Base-by-base conservation (phyloP, 2,888 invertebrate species). In the Axea sp. region DNA sequence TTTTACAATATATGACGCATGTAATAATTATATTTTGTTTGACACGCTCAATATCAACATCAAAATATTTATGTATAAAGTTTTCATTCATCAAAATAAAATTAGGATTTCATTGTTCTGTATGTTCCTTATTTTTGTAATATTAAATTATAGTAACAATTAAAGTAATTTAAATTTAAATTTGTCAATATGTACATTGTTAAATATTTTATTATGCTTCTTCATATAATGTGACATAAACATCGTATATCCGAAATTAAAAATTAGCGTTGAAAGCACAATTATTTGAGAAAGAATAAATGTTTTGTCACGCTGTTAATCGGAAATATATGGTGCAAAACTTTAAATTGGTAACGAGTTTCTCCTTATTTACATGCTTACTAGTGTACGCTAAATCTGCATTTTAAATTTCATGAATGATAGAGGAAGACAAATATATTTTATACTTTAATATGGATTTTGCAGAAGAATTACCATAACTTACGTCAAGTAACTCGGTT, bases 261-360 rank as follows among this genome's bases (percentile, higher is more conserved):
- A 17, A 43, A 35, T 9, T 33, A 37, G 41, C 9, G 55, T 0
- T 51, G 39, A 67, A 67, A 67, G 39, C 12, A 8, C 5, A 24
- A 14, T 30, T 7, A 3, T 24, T 14, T 4, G n/a, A n/a, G 15
- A 7, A 14, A 14, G 12, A 15, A 49, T 24, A 14, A 24, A 31
- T 15, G 30, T 49, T 9, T 28, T 31, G 28, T 41, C 30, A 31
- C 31, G 49, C 33, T 47, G 22, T 67, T 57, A 33, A 67, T 31
- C 37, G 33, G 19, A 49, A 53, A 62, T 43, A 55, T 47, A 59
- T 37, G 19, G 30, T 17, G 33, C 17, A 69, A 53, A 69, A 35
- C 55, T 60, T 69, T 11, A 53, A 69, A 69, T 60, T 51, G 51
- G 59, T 68, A 68, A 68, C 68, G 41, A 68, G 68, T 69, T 59